Base-by-base conservation (phyloP, 1,140 invertebrate genomes). In the Chironomus tepperi region DNA sequence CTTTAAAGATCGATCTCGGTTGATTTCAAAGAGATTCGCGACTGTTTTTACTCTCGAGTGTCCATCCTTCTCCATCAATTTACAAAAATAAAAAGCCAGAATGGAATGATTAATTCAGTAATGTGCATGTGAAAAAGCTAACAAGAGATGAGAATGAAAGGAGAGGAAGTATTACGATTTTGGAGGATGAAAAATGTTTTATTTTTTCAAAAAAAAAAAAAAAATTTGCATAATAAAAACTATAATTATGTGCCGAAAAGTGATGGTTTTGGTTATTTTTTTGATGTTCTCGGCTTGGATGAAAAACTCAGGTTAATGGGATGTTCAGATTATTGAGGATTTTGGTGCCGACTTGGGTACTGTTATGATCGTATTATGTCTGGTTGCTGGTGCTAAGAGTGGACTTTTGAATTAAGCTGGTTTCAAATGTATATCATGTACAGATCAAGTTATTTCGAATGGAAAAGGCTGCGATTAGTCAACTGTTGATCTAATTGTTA, bases 221-320 rank as follows among this genome's bases (percentile, higher is more conserved):
- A 57, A 57, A 57, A 57, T 57, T 57, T 57, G 47, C 47, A 57
- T 57, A 57, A 57, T n/a, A 57, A 34, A 34, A 57, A 57, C 47
- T 57, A 57, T 57, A 57, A 57, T 57, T 57, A 57, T n/a, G 47
- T 57, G 47, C 47, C 47, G 47, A 57, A 57, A 57, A 57, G 47
- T 57, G 47, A 57, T 57, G 47, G 47, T 12, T 57, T 57, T 57
- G 10, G 47, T 57, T 57, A n/a, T 57, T n/a, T n/a, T 47, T 57
- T n/a, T 57, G 47, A 57, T 57, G 12, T 57, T 57, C 47, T 57
- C 12, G 24, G 24, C 24, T 34, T 5, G 24, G 5, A 34, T 5
- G 24, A 34, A 34, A 34, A 34, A 5, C 24, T 34, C 24, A 34
- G 24, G 24, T 34, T 34, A 34, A 34, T 34, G 2, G n/a, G 5